Evolutionary conservation across 2,888 invertebrate genomes (phyloP).

Genomic region (Blastobasis lacticolella): DNA sequence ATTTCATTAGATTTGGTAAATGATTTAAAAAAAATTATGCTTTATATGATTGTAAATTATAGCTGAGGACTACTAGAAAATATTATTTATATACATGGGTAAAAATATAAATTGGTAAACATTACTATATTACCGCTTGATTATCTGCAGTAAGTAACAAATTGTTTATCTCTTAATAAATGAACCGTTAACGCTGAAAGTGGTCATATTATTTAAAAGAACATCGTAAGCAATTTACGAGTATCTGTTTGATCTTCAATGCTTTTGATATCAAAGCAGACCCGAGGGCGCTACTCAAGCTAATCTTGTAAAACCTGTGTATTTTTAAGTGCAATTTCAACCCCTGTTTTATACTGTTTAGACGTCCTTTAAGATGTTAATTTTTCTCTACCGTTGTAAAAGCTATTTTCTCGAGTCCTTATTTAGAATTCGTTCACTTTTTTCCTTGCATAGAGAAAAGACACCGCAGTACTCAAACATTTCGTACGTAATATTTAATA

Average conservation of each 20-base stretch:
- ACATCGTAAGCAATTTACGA: constrained; percentile 29
- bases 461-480: too few relatives aligned
- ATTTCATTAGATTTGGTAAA: too few relatives aligned
- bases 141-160: too few relatives aligned
- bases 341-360: constrained; percentile 36
- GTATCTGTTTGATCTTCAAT: constrained; percentile 48
- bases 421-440: too few relatives aligned
- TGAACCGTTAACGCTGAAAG: constrained; percentile 2
- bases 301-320: constrained; percentile 59
- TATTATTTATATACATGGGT: too few relatives aligned
- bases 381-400: constrained; percentile 33
- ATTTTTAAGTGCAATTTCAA: constrained; percentile 59
- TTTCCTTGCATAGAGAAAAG: too few relatives aligned
- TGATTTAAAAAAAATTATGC: too few relatives aligned
- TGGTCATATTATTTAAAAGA: constrained; percentile 15
- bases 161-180: background rate
- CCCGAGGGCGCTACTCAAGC: constrained; percentile 34
- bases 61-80: too few relatives aligned
- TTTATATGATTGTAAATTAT: too few relatives aligned
- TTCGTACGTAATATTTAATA: too few relatives aligned
- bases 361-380: constrained; percentile 46
- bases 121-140: too few relatives aligned
- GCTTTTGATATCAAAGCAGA: constrained; percentile 53
- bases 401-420: constrained; percentile 11
- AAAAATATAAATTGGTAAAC: too few relatives aligned